Evolutionary conservation across 2,888 invertebrate genomes (phyloP).

Genomic region (Cheilosia impressa): DNA sequence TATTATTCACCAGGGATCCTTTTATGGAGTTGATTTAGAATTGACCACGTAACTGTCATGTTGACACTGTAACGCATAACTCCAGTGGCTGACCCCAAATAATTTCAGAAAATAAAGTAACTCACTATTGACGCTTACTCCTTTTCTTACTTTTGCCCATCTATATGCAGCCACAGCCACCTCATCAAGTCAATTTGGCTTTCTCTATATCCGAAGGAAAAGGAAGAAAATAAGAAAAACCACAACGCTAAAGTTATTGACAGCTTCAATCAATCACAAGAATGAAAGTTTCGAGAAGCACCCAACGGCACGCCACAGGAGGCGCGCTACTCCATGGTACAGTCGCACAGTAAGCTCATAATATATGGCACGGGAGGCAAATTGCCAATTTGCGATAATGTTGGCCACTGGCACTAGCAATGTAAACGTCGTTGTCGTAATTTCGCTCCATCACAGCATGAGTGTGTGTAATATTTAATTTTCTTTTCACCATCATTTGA

Average conservation of each 20-base stretch:
- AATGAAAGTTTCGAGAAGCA: slow-evolving; percentile 60
- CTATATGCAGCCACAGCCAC: neutral
- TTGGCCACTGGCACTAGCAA: slow-evolving; percentile 40
- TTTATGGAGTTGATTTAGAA: no score
- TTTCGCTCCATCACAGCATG: slow-evolving; percentile 13
- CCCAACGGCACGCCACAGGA: slow-evolving; percentile 9
- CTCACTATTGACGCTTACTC: no score
- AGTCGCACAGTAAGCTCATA: neutral
- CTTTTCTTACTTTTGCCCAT: no score
- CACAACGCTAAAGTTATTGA: slow-evolving; percentile 80
- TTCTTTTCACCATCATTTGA: slow-evolving; percentile 57
- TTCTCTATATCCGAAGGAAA: slow-evolving; percentile 7
- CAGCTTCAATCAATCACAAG: slow-evolving; percentile 81
- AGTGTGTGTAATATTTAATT: slow-evolving; percentile 48
- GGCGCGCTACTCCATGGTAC: neutral
- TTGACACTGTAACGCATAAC: no score
- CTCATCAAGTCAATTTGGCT: slow-evolving; percentile 36
- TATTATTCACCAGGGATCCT: no score
- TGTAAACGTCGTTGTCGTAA: slow-evolving; percentile 24
- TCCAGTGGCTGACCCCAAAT: no score
- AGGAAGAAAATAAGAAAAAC: slow-evolving; percentile 30
- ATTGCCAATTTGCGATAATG: slow-evolving; percentile 62
- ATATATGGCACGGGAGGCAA: slow-evolving; percentile 6
- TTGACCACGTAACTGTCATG: no score
- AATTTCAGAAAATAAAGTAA: no score